Evolutionary conservation across 2,113 vertebrate species (phyloP), one percentile per base, ranked within the genome.

Genomic region (Syrmaticus mikado): DNA sequence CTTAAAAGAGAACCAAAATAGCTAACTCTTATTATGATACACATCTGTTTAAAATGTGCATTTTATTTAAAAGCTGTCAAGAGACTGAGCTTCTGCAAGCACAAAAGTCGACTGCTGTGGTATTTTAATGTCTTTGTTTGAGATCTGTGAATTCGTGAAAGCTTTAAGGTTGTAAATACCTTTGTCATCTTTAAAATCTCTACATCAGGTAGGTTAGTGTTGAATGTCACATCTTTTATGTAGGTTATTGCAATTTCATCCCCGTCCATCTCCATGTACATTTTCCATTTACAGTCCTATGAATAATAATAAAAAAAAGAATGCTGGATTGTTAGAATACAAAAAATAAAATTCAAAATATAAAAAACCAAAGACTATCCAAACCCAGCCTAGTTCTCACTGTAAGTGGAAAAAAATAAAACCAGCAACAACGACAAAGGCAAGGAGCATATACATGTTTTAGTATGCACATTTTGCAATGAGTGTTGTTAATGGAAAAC

Each of bases 201-300:
- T 90, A 97, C 97, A 93, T 99, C 98, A 81, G 98, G 98, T 72
- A 98, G 97, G 97, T 98, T 98, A 97, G 98, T 97, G 94, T 98
- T 99, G 97, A 99, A 99, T 95, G 98, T 98, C 90, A 99, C 98
- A 80, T 99, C 99, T 98, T 99, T 99, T 97, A 99, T 99, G 97
- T 99, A 99, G 38, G 99, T 98, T 94, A 99, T 97, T 73, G 99
- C 99, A 80, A 99, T 98, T 87, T 99, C 99, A 95, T 99, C 99
- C 85, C 99, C 99, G 74, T 99, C 99, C 87, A 99, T 98, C 95
- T 99, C 99, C 98, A 99, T 97, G 97, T 99, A 99, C 98, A 99
- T 99, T 98, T 99, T 99, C 99, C 99, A 99, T 97, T 99, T 99
- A 97, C 99, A 99, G 94, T 99, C 99, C 99, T 99, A 97, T 93